Evolutionary conservation across 2,888 invertebrate genomes (phyloP).

Genomic region (Colletes collaris): DNA sequence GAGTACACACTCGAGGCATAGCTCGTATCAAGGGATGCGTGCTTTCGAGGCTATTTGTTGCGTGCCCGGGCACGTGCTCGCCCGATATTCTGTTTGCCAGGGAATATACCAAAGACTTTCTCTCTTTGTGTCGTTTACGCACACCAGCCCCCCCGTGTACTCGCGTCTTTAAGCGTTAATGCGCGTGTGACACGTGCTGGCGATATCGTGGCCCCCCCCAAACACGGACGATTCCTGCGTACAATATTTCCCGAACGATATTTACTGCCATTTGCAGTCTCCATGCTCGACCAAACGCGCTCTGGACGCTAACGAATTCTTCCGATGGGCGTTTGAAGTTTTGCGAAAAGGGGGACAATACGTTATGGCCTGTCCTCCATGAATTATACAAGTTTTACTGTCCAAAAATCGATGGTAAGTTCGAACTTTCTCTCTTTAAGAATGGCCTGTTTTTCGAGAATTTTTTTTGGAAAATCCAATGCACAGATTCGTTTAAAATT

Average conservation of each 20-base stretch:
- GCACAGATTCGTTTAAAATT: too few relatives aligned
- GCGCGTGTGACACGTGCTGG: constrained; percentile 33
- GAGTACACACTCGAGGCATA: constrained; percentile 68
- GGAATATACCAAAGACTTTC: constrained; percentile 24
- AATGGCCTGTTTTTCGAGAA: too few relatives aligned
- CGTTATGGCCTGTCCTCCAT: constrained; percentile 35
- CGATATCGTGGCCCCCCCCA: constrained; percentile 13
- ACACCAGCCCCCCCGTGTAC: constrained; percentile 1
- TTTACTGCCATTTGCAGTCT: constrained; percentile 37
- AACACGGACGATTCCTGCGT: constrained; percentile 64
- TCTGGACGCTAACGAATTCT: constrained; percentile 38
- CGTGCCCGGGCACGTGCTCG: constrained; percentile 76
- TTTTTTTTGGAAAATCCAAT: too few relatives aligned
- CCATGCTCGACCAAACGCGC: neutral
- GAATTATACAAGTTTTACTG: constrained; percentile 44
- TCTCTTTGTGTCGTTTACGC: constrained; percentile 28
- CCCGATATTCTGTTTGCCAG: constrained; percentile 71
- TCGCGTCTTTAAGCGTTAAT: constrained; percentile 26
- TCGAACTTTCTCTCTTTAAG: neutral
- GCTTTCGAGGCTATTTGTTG: constrained; percentile 74
- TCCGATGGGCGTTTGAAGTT: constrained; percentile 49
- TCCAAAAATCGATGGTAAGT: constrained; percentile 47
- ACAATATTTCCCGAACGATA: constrained; percentile 63
- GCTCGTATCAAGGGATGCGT: constrained; percentile 66
- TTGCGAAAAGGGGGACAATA: constrained; percentile 51